Percentiles rank a stretch among this genome's conserved stretches.
phyloP scores from a whole-genome alignment of 1,140 invertebrate genomes.

The Microvelia longipes region DNA sequence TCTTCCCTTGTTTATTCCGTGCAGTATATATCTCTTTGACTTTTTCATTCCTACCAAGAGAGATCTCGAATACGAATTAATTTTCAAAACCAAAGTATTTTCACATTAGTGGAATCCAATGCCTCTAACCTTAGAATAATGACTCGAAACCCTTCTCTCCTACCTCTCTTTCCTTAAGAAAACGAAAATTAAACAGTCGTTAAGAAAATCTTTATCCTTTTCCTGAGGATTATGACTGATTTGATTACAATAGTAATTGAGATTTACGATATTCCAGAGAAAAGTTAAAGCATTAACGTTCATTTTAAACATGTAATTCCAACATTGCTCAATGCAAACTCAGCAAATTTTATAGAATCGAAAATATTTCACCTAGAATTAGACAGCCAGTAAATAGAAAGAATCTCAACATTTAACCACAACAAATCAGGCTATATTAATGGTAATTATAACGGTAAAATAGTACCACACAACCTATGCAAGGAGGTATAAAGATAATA shows the following conservation, averaged over 20 bases:
- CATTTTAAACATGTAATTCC: no score
- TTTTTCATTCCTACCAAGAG: no score
- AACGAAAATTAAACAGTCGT: not conserved
- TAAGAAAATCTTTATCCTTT: not conserved
- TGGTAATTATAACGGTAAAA: no score
- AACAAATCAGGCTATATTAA: no score
- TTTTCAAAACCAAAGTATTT: not conserved
- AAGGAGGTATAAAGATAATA: no score
- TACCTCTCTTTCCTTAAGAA: not conserved
- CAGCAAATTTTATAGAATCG: no score
- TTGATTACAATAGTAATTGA: not conserved
- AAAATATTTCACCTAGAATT: no score
- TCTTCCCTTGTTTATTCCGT: not conserved
- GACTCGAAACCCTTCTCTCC: not conserved
- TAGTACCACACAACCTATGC: no score
- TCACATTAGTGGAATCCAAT: not conserved
- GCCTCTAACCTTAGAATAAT: not conserved
- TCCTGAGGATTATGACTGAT: not conserved
- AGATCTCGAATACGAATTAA: not conserved
- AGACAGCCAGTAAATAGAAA: no score
- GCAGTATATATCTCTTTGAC: no score
- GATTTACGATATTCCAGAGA: not conserved
- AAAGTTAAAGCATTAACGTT: not conserved
- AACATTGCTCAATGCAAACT: no score
- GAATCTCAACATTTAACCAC: no score